Evolutionary conservation across 1,140 invertebrate species (phyloP).

Genomic region (Aplysia californica): DNA sequence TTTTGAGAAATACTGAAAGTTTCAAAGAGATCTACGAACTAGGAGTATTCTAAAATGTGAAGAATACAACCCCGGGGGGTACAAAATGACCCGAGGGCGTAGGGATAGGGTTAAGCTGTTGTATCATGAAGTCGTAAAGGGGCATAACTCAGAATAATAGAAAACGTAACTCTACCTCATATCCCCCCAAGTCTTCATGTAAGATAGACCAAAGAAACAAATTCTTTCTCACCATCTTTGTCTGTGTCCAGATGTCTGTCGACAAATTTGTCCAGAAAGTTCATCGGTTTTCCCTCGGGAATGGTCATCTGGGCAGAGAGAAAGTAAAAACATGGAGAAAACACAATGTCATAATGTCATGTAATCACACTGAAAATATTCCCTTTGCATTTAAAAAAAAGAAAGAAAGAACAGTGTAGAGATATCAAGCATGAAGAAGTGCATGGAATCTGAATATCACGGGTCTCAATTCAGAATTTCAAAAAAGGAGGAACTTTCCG

Average conservation of each 20-base stretch:
- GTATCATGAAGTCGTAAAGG: not conserved
- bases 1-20: too few relatives aligned
- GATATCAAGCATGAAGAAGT: not conserved
- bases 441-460: not conserved
- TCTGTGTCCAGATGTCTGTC: constrained; percentile 52
- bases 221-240: constrained; percentile 43
- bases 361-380: not conserved
- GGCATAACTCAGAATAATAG: not conserved
- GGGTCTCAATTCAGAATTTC: not conserved
- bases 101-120: too few relatives aligned
- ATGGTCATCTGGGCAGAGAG: constrained; percentile 49
- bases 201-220: not conserved
- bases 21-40: too few relatives aligned
- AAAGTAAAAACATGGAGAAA: not conserved
- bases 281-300: constrained; percentile 29
- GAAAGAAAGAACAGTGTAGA: not conserved
- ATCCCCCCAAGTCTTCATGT: not conserved
- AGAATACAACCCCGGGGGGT: too few relatives aligned
- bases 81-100: too few relatives aligned
- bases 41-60: too few relatives aligned
- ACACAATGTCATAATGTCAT: not conserved
- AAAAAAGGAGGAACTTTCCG: too few relatives aligned
- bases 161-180: not conserved
- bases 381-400: not conserved
- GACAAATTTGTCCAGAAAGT: constrained; percentile 22